These are phyloP conservation scores for Baryphthengus martii DNA, from an alignment of 2,113 vertebrate species.

Conservation along the genomic window DNA sequence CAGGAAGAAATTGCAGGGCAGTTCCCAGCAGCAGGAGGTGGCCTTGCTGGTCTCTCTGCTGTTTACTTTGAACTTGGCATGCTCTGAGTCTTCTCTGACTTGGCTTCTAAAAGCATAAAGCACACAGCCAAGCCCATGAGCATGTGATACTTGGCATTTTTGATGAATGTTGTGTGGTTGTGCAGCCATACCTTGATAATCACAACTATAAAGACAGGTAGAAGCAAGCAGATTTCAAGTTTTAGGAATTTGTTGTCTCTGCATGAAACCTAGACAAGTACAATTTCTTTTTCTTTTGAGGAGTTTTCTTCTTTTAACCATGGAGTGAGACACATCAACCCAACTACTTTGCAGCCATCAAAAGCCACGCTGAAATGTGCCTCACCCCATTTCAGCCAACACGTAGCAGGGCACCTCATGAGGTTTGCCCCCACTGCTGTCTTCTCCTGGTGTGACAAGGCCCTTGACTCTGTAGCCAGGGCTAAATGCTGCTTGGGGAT, in stretches of 20 bases:
- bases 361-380: background rate
- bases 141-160: constrained; percentile 12
- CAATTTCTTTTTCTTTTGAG: background rate
- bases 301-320: background rate
- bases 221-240: background rate
- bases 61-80: constrained; percentile 55
- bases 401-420: accelerated
- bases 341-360: background rate
- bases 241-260: background rate
- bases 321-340: background rate
- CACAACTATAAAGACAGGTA: background rate
- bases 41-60: constrained; percentile 17
- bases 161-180: background rate
- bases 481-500: background rate
- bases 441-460: background rate
- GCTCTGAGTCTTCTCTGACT: constrained; percentile 28
- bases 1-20: constrained; percentile 24
- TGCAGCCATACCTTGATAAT: background rate
- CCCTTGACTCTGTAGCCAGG: background rate
- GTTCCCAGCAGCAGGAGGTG: constrained; percentile 62
- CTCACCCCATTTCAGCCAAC: accelerated
- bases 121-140: constrained; percentile 32
- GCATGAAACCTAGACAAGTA: background rate
- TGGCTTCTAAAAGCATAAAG: constrained; percentile 12
- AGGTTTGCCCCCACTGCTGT: background rate